Evolutionary conservation across 2,888 invertebrate species (phyloP), one percentile per base, ranked within the genome.

Genomic region (Ypsolopha sequella): DNA sequence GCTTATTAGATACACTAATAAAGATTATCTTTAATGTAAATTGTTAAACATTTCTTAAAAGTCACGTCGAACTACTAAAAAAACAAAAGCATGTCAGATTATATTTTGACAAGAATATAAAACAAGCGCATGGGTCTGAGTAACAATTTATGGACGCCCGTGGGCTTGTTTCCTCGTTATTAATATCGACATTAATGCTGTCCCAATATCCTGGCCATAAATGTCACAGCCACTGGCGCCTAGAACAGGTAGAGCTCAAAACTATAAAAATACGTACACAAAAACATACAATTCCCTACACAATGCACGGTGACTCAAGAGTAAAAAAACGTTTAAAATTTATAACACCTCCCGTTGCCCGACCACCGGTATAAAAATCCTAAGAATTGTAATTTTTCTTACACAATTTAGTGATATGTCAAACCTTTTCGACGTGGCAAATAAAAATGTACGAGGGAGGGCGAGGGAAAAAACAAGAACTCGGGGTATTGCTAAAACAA

Each of bases 331-430:
- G 9, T 35, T 43, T 56, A 73, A 52, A 84, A 85, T 85, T 84
- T 84, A 85, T 81, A 82, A 77, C 81, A 71, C 72, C 69, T 70
- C 66, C 63, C 67, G 70, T 64, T 63, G 67, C 74, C 67, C 71
- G 70, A 70, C 76, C 80, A 79, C 78, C 76, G 74, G 78, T 74
- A 74, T 80, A 78, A 77, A 75, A 78, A 74, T 76, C 70, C 72
- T 66, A 68, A 63, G 80, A 81, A 82, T 76, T 74, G 81, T 79
- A 73, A 80, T 81, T 76, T 84, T 81, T 82, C 79, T 85, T 78
- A 75, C 73, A 72, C 78, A 84, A 85, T 85, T 85, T 86, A 85
- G 84, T 84, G 81, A 85, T 80, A 81, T 81, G 85, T 85, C 85
- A 84, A 82, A 80, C 76, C 70, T 72, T 78, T 78, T 75, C 71